Evolutionary conservation across 2,113 vertebrate genomes (phyloP).

Genomic region (Archocentrus centrarchus): DNA sequence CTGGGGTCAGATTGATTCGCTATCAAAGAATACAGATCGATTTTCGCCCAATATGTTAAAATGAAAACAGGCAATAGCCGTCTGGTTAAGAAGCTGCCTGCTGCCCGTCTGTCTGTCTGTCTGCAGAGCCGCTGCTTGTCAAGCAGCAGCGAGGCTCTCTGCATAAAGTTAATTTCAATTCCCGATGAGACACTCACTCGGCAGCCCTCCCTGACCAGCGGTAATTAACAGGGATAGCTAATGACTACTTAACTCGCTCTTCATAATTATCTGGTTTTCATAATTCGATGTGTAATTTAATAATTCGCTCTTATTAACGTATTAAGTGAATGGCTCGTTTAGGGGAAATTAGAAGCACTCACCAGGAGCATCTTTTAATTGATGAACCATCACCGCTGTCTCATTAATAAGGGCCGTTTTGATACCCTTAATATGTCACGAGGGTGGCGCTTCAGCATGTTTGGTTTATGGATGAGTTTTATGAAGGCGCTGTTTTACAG

Average conservation of each 20-base stretch:
- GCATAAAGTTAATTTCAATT: constrained; percentile 95
- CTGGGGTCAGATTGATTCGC: constrained; percentile 73
- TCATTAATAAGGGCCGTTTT: constrained; percentile 76
- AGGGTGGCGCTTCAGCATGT: constrained; percentile 34
- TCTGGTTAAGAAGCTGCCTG: constrained; percentile 32
- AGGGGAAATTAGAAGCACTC: constrained; percentile 82
- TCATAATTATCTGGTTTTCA: constrained; percentile 99
- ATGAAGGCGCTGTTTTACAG: constrained; percentile 20
- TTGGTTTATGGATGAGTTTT: constrained; percentile 40
- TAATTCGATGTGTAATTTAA: constrained; percentile 99
- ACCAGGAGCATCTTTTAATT: constrained; percentile 82
- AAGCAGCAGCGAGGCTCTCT: constrained; percentile 84
- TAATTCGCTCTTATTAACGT: constrained; percentile 96
- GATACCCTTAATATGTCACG: constrained; percentile 74
- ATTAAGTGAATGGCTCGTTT: constrained; percentile 93
- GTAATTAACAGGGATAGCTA: constrained; percentile 99
- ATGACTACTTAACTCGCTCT: constrained; percentile 99
- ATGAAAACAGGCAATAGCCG: constrained; percentile 59
- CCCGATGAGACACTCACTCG: constrained; percentile 90
- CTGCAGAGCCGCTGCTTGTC: constrained; percentile 66
- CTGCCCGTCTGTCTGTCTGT: constrained; percentile 23
- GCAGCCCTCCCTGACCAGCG: constrained; percentile 92
- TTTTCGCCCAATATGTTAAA: constrained; percentile 84
- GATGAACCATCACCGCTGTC: constrained; percentile 78
- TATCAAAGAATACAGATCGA: constrained; percentile 74